A percentile compares a stretch with the other conserved stretches of the same genome.
Evolutionary conservation across 2,888 invertebrate genomes (phyloP).

Genomic region (Clepsis dumicolana): DNA sequence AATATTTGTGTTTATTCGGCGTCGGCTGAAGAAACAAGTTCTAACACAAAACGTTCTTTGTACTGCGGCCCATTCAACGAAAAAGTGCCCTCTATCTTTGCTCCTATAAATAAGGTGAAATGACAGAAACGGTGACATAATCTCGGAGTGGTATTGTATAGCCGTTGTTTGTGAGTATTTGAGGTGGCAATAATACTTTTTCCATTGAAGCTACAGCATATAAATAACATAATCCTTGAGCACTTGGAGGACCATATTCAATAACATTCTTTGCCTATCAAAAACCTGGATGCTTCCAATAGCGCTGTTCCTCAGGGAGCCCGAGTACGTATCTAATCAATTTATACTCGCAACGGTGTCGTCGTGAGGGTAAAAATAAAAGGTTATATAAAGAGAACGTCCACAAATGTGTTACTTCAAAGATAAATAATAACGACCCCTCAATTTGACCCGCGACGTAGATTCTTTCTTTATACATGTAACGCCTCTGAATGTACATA

Average conservation of each 20-base stretch:
- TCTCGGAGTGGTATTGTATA: constrained; percentile 22
- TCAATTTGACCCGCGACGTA: constrained; percentile 66
- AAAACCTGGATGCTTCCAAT: constrained; percentile 52
- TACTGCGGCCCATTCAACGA: constrained; percentile 19
- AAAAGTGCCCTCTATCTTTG: constrained; percentile 14
- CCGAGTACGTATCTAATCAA: constrained; percentile 58
- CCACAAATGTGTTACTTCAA: constrained; percentile 67
- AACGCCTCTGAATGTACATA: constrained; percentile 24
- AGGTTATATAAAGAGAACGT: constrained; percentile 62
- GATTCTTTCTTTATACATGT: constrained; percentile 61
- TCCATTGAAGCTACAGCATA: constrained; percentile 13
- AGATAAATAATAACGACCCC: constrained; percentile 74
- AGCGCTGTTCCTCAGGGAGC: constrained; percentile 52
- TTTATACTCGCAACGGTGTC: constrained; percentile 58
- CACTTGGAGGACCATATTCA: constrained; percentile 22
- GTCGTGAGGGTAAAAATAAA: constrained; percentile 65
- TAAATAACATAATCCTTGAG: constrained; percentile 34
- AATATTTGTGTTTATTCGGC: constrained; percentile 14
- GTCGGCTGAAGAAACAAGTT: constrained; percentile 21
- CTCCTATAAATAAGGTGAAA: constrained; percentile 23
- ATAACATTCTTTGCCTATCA: constrained; percentile 20
- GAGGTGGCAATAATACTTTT: constrained; percentile 29
- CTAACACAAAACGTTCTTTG: constrained; percentile 26
- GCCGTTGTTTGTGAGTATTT: constrained; percentile 15
- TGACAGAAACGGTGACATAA: constrained; percentile 32